phyloP scores from a whole-genome alignment of 2,888 invertebrate species.

The Steinernema carpocapsae region DNA sequence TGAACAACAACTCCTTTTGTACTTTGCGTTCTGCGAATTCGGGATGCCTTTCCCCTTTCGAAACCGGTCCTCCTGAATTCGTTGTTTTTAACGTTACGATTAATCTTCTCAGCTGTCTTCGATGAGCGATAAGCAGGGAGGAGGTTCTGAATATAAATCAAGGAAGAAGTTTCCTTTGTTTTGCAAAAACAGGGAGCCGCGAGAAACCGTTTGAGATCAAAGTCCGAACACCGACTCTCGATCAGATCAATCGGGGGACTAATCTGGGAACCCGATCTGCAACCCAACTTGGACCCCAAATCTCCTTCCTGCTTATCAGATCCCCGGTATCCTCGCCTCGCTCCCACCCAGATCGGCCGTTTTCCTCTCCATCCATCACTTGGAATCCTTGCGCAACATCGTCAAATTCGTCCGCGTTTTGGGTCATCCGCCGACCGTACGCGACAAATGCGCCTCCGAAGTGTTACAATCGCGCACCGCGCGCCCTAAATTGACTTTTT shows the following conservation, averaged over 20 bases:
- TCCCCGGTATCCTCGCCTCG: not conserved
- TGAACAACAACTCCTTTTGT: too few relatives aligned
- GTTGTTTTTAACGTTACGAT: conserved; percentile 7
- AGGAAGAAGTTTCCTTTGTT: not conserved
- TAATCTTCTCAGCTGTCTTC: not conserved
- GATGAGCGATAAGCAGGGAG: not conserved
- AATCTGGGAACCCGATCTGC: not conserved
- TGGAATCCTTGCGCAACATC: conserved; percentile 22
- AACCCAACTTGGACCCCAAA: not conserved
- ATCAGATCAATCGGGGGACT: not conserved
- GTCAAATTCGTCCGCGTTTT: not conserved
- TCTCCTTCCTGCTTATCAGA: conserved; percentile 22
- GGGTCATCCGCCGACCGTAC: conserved; percentile 24
- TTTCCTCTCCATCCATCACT: conserved; percentile 8
- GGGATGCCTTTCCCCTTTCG: not conserved
- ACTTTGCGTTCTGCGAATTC: too few relatives aligned
- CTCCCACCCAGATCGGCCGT: conserved; percentile 10
- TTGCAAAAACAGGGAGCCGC: not conserved
- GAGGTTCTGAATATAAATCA: not conserved
- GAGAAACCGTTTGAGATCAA: not conserved
- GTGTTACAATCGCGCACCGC: conserved; percentile 24
- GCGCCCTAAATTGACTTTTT: conserved; percentile 29
- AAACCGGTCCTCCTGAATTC: not conserved
- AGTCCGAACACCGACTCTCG: not conserved
- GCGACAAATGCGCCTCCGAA: conserved; percentile 20